These are phyloP conservation scores for Prionace glauca DNA, from an alignment of 2,797 vertebrate genomes.

Conservation along the genomic window DNA sequence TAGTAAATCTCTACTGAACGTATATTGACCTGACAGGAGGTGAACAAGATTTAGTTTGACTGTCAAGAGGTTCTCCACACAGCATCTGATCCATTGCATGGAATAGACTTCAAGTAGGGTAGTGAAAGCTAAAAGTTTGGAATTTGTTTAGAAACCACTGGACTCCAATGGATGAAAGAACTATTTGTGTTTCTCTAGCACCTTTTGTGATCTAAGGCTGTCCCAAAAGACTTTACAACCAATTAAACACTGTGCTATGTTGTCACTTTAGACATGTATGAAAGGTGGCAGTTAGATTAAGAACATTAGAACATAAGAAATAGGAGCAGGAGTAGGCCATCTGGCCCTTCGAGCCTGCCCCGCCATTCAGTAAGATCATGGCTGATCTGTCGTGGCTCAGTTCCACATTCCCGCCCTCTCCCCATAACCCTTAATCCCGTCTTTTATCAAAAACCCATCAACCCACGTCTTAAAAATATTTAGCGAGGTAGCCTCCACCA, in stretches of 20 bases:
- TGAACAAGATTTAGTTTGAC: not conserved
- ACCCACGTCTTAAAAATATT: too few relatives aligned
- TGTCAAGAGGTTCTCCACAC: not conserved
- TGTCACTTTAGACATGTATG: not conserved
- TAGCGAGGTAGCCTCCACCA: too few relatives aligned
- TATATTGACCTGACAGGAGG: not conserved
- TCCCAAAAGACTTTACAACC: not conserved
- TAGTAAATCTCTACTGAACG: not conserved
- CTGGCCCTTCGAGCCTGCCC: too few relatives aligned
- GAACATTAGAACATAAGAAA: too few relatives aligned
- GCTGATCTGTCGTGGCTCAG: too few relatives aligned
- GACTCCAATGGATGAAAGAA: not conserved
- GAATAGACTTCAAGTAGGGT: not conserved
- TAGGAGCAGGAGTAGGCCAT: too few relatives aligned
- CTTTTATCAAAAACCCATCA: too few relatives aligned
- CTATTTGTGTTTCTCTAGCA: not conserved
- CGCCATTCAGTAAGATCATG: too few relatives aligned
- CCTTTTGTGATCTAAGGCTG: not conserved
- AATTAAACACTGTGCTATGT: not conserved
- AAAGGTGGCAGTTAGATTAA: not conserved
- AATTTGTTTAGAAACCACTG: not conserved
- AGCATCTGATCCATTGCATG: not conserved
- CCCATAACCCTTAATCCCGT: too few relatives aligned
- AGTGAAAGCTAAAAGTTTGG: not conserved
- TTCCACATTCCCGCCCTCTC: too few relatives aligned